phyloP scores from a whole-genome alignment of 2,113 vertebrate species.

The Herpetotheres cachinnans region DNA sequence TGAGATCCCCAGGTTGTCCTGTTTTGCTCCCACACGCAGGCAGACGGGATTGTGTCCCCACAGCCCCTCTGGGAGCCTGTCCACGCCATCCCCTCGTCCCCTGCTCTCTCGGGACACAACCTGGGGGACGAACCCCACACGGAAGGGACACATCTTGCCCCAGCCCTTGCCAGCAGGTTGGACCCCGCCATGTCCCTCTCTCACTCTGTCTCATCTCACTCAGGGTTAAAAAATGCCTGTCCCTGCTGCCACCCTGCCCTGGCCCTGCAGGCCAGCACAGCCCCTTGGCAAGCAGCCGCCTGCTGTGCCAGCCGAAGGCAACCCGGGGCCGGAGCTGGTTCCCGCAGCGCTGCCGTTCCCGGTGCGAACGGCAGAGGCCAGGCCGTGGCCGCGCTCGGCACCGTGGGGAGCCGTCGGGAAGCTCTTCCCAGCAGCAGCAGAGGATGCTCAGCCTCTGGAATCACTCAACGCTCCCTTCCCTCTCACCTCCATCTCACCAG shows the following conservation, averaged over 20 bases:
- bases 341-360: slow-evolving; percentile 19
- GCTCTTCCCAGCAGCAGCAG: not conserved
- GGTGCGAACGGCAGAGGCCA: slow-evolving; percentile 46
- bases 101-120: rapidly evolving
- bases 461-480: not conserved
- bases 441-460: not conserved
- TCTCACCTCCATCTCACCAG: not conserved
- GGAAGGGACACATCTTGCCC: not conserved
- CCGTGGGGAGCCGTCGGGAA: not conserved
- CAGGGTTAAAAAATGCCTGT: not conserved
- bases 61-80: not conserved
- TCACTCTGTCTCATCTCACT: not conserved
- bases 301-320: not conserved
- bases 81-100: not conserved
- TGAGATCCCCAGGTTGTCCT: not conserved
- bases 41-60: not conserved
- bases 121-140: rapidly evolving
- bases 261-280: rapidly evolving
- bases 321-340: not conserved
- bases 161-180: rapidly evolving
- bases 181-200: rapidly evolving
- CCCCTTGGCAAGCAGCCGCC: not conserved
- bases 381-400: not conserved
- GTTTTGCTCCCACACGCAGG: not conserved
- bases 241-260: not conserved